Evolutionary conservation across 2,113 vertebrate genomes (phyloP).

Genomic region (Chaenogobius annularis): DNA sequence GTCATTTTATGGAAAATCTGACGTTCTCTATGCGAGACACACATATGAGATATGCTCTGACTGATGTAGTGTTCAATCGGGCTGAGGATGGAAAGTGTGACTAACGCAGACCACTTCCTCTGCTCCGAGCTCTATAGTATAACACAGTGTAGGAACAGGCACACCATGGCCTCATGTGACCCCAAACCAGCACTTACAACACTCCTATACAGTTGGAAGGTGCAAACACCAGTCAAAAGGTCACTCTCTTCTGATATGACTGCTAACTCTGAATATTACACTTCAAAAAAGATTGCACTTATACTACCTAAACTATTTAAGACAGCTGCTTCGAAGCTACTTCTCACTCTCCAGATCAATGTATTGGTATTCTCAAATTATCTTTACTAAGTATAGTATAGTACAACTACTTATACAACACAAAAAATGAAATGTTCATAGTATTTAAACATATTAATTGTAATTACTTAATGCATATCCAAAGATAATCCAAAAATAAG

Average conservation of each 20-base stretch:
- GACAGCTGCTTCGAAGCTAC: background rate
- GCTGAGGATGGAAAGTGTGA: conserved; percentile 70
- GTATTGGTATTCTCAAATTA: background rate
- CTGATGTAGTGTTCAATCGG: conserved; percentile 30
- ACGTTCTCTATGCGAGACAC: conserved; percentile 29
- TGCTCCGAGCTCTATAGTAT: conserved; percentile 38
- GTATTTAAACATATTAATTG: no score
- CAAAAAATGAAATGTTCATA: no score
- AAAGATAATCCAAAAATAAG: no score
- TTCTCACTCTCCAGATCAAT: background rate
- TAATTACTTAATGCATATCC: no score
- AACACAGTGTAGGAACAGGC: conserved; percentile 29
- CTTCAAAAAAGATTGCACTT: background rate
- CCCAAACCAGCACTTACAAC: conserved; percentile 37
- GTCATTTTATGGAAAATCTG: conserved; percentile 67
- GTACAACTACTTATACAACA: background rate
- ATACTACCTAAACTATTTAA: background rate
- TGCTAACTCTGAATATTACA: background rate
- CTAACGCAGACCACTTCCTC: conserved; percentile 73
- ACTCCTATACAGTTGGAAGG: conserved; percentile 6
- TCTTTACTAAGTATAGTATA: background rate
- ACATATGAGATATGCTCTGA: conserved; percentile 51
- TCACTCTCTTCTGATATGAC: background rate
- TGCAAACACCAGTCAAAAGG: background rate
- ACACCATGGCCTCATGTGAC: conserved; percentile 43